phyloP scores from a whole-genome alignment of 53 echinoderm and acorn worm genomes.

The Stichopus horrens region DNA sequence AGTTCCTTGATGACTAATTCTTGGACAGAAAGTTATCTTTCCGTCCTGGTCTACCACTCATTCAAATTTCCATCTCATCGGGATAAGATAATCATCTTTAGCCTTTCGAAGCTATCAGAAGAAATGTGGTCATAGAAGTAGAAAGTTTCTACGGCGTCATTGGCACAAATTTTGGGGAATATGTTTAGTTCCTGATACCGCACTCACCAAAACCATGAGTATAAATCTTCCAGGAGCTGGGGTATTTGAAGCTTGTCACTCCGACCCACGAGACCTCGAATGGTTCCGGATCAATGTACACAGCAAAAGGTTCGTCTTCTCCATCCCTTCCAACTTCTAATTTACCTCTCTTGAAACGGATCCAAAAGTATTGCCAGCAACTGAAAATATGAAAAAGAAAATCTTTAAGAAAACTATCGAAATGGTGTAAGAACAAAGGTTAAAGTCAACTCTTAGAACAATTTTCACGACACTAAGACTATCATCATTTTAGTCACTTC shows the following conservation, averaged over 20 bases:
- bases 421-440: too few species aligned
- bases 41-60: too few species aligned
- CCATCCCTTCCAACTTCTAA: conserved; percentile 22
- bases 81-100: too few species aligned
- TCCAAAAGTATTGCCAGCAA: conserved; percentile 42
- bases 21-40: too few species aligned
- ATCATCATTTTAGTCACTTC: too few species aligned
- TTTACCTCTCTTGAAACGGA: not conserved
- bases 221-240: conserved; percentile 18
- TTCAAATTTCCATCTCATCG: too few species aligned
- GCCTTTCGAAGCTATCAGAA: not conserved
- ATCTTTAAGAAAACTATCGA: too few species aligned
- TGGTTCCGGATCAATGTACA: conserved; percentile 2
- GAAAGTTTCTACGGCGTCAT: not conserved
- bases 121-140: not conserved
- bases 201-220: conserved; percentile 26
- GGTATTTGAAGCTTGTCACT: not conserved
- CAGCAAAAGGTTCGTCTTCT: not conserved
- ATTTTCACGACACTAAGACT: too few species aligned
- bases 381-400: not conserved
- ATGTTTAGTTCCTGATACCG: not conserved
- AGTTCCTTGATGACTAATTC: too few species aligned
- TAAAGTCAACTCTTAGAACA: too few species aligned
- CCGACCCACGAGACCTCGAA: conserved; percentile 2
- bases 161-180: not conserved